Evolutionary conservation across 2,113 vertebrate species (phyloP), one percentile per base, ranked within the genome.

Genomic region (Polyodon spathula): DNA sequence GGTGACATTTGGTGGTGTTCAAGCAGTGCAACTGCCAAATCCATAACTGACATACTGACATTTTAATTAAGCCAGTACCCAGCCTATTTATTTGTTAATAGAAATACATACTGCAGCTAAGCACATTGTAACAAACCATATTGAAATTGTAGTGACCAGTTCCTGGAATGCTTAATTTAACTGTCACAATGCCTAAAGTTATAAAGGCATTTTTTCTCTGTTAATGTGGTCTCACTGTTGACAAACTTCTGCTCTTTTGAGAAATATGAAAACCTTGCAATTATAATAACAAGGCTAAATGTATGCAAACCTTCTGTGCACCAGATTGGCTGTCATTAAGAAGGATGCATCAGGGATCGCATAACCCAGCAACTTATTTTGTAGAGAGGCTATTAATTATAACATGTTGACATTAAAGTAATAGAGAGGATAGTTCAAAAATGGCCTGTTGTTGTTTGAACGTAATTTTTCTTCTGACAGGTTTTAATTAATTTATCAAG

Each of bases 281-380:
- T 14, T 10, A 42, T 54, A 54, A 54, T 54, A 7, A 40, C 14
- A 27, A 4, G n/a, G n/a, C n/a, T 7, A 53, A 51, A 61, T 52
- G 37, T 55, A 1, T 11, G 43, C 37, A 8, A 11, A 37, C 16
- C 15, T 37, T 60, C 53, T 16, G 38, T 17, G 54, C 53, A 43
- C 43, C 40, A 48, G 54, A 63, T 16, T 46, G 52, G 37, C 42
- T 59, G 65, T 44, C 56, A 63, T 59, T 60, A 58, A 44, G 8
- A 53, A 63, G 54, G 54, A 51, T 61, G 46, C 57, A 51, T 4
- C 61, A 52, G 17, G 38, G 56, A 51, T 62, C 41, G 54, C 52
- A 62, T 69, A 59, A 65, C 56, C 41, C 39, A 40, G 40, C 56
- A 60, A 59, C 65, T 63, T 56, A 62, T 40, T 63, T 52, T 54